Base-by-base conservation (phyloP, 1,140 invertebrate genomes). In the Centruroides vittatus region DNA sequence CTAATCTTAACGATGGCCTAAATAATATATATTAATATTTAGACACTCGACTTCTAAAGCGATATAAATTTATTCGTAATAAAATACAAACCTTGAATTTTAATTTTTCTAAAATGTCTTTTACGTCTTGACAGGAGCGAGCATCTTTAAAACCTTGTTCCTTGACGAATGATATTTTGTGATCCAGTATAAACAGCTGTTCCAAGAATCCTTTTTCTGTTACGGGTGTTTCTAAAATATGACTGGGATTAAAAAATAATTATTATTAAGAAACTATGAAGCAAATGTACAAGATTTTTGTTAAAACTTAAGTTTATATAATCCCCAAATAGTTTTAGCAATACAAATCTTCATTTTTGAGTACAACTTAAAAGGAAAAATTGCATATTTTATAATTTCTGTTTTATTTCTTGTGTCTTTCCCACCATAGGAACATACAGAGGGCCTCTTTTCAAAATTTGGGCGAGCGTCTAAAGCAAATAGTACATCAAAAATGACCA, bases 111-210 rank as follows among this genome's bases (percentile, higher is more conserved):
- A 99, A 78, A 62, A 98, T 88, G 76, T 97, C 94, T 73, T 86
- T 87, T 0, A 99, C 94, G 80, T 99, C 96, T 57, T 84, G 80
- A 70, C 89, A 94, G 0, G 92, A 88, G 72, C 87, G 88, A 4
- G 92, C 88, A 70, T 98, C 94, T 70, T 92, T 91, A 67, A 93
- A 95, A 70, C 87, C 90, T 71, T 98, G 90, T 70, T 97, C 92
- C 72, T 94, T 94, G 0, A 97, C 85, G 78, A 98, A 94, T 69
- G 87, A 91, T n/a, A 98, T 86, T 78, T 99, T 99, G 72, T 98
- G 90, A 74, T 97, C 96, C 4, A 99, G 77, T 60, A 88, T 86
- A 71, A 90, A 85, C 3, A 99, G 75, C 68, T 97, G 90, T 41
- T 84, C 83, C 61, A 93, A 78, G 73, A 99, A 99, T 70, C 90